These are phyloP conservation scores for Borostomias antarcticus DNA, from an alignment of 2,797 vertebrate species.

Conservation along the genomic window DNA sequence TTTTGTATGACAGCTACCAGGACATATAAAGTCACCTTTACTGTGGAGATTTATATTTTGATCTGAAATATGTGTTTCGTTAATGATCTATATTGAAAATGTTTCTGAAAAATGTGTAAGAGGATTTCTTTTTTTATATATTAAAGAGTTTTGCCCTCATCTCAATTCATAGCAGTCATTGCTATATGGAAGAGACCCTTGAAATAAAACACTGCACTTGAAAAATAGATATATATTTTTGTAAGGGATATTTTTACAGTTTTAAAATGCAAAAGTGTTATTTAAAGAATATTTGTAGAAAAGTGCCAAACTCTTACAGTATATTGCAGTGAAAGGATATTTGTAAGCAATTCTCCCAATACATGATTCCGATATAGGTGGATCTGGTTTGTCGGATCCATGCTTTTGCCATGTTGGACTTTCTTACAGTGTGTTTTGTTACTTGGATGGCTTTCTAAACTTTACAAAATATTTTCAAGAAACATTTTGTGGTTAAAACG, in stretches of 20 bases:
- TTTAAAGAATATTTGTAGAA: conserved; percentile 43
- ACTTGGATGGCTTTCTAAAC: too few species aligned
- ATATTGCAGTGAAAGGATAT: conserved; percentile 58
- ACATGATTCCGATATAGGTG: too few species aligned
- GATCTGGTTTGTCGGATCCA: conserved; percentile 44
- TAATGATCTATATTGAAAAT: background rate
- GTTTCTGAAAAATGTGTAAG: background rate
- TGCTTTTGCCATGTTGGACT: conserved; percentile 39
- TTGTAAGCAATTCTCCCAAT: conserved; percentile 57
- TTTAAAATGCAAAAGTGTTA: conserved; percentile 50
- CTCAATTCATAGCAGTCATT: too few species aligned
- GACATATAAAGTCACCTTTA: too few species aligned
- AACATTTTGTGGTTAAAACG: too few species aligned
- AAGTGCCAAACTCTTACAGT: conserved; percentile 61
- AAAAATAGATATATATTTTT: conserved; percentile 12
- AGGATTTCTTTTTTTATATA: conserved; percentile 19
- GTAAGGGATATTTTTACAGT: conserved; percentile 18
- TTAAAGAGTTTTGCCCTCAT: too few species aligned
- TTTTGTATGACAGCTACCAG: too few species aligned
- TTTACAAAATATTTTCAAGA: too few species aligned
- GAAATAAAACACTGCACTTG: conserved; percentile 5
- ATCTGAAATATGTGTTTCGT: background rate
- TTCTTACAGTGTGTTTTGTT: conserved; percentile 47
- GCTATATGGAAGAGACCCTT: too few species aligned
- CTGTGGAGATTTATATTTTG: too few species aligned